Base-by-base conservation (phyloP, 2,888 invertebrate species). In the Myopa tessellatipennis region DNA sequence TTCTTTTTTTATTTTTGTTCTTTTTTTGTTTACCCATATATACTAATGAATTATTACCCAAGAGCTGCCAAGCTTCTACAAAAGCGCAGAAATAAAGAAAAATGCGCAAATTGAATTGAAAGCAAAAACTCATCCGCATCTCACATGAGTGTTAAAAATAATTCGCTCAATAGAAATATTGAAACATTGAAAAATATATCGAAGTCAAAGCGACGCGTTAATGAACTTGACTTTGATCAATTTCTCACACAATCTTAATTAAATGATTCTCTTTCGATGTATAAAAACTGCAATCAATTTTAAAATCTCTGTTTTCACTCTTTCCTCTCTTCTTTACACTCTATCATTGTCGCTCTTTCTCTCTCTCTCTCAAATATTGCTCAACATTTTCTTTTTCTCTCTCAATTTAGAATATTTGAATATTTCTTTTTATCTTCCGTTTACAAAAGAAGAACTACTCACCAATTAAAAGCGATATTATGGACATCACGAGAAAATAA, bases 401-500 rank as follows among this genome's bases (percentile, higher is more conserved):
- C 38, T 10, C 16, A 14, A 14, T 16, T 55, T 8, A 45, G 45
- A 10, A 10, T 8, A 45, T 8, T 45, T 45, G 6, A 8, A 16
- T n/a, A 16, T 55, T 55, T 55, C 3, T 4, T 55, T n/a, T n/a
- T 55, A 55, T n/a, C 10, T 55, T 2, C 5, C 5, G n/a, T 16
- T 8, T 55, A 55, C 2, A 16, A 5, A 55, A n/a, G 5, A 14
- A 14, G 10, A 55, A 55, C 10, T 16, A 89, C 91, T 90, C 82
- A 92, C 92, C 92, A 82, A 92, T 93, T 80, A 92, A 85, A 78
- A 95, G 88, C 79, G 95, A 92, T 77, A 95, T 91, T 26, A 95
- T 90, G 12, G 94, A 93, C 83, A 95, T 93, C 58, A 93, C 89
- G 58, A 96, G 91, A 87, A 96, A 96, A 88, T 96, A 96, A 87